phyloP scores from a whole-genome alignment of 1,140 invertebrate genomes.

The Macrocentrus cingulum region DNA sequence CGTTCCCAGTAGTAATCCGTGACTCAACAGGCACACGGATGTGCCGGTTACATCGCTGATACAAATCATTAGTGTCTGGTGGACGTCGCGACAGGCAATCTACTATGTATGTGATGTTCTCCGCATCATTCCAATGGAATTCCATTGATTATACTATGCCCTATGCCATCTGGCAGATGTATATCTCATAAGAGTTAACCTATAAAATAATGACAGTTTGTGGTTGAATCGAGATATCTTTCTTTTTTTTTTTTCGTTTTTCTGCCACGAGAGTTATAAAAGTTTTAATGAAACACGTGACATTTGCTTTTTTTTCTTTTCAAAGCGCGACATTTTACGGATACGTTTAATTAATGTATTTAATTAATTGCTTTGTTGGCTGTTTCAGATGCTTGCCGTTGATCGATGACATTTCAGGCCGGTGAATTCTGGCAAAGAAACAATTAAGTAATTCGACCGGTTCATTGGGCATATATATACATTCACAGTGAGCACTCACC shows the following conservation, averaged over 20 bases:
- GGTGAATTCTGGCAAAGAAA: background rate
- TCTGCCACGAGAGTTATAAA: no score
- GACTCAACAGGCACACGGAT: conserved; percentile 23
- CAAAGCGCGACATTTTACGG: no score
- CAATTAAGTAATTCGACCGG: background rate
- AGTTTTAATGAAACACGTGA: no score
- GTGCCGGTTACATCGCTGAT: conserved; percentile 18
- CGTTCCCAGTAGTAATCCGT: background rate
- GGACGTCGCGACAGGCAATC: background rate
- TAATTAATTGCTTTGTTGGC: background rate
- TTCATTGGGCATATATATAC: background rate
- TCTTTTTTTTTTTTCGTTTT: no score
- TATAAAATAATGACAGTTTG: conserved; percentile 8
- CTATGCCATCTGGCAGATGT: background rate
- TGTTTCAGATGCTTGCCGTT: no score
- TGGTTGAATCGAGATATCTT: background rate
- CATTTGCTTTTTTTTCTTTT: no score
- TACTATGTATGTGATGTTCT: background rate
- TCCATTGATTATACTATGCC: no score
- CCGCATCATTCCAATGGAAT: background rate
- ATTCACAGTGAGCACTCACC: conserved; percentile 35
- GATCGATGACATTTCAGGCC: no score
- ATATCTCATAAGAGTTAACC: background rate
- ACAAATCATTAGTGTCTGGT: conserved; percentile 21
- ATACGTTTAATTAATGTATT: background rate